Evolutionary conservation across 2,888 invertebrate genomes (phyloP).

Genomic region (Trachelus tabidus): DNA sequence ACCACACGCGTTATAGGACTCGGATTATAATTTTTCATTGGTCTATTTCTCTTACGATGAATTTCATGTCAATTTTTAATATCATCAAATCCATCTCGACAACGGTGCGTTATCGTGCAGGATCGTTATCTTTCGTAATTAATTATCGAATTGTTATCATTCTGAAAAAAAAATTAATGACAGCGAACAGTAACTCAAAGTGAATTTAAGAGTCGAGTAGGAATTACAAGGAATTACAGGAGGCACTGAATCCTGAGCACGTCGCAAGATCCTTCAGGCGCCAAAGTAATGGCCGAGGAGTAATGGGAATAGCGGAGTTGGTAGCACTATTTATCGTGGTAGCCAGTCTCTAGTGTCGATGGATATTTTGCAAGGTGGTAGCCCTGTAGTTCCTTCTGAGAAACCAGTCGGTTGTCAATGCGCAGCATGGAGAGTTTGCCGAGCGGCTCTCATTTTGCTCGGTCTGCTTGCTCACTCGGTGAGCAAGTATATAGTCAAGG

Average conservation of each 20-base stretch:
- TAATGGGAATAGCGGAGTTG: slow-evolving; percentile 14
- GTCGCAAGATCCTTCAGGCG: slow-evolving; percentile 18
- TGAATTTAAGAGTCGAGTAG: not conserved
- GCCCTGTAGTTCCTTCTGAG: slow-evolving; percentile 35
- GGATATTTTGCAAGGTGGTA: slow-evolving; percentile 52
- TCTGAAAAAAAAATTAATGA: not conserved
- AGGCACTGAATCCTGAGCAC: not conserved
- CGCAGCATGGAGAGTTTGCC: slow-evolving; percentile 35
- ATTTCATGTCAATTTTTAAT: too few species aligned
- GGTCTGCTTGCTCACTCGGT: not conserved
- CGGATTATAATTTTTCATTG: too few species aligned
- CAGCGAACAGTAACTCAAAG: not conserved
- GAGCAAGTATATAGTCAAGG: not conserved
- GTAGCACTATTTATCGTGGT: slow-evolving; percentile 35
- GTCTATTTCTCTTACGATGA: too few species aligned
- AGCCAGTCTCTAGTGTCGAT: not conserved
- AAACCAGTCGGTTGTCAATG: slow-evolving; percentile 39
- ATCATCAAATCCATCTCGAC: too few species aligned
- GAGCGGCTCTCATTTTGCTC: slow-evolving; percentile 24
- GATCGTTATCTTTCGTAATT: not conserved
- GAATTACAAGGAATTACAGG: not conserved
- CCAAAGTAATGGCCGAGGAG: slow-evolving; percentile 16
- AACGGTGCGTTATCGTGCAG: not conserved
- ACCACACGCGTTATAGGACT: too few species aligned
- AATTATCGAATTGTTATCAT: not conserved